Evolutionary conservation across 2,888 invertebrate genomes (phyloP), one percentile per base, ranked within the genome.

Genomic region (Bellardia bayeri): DNA sequence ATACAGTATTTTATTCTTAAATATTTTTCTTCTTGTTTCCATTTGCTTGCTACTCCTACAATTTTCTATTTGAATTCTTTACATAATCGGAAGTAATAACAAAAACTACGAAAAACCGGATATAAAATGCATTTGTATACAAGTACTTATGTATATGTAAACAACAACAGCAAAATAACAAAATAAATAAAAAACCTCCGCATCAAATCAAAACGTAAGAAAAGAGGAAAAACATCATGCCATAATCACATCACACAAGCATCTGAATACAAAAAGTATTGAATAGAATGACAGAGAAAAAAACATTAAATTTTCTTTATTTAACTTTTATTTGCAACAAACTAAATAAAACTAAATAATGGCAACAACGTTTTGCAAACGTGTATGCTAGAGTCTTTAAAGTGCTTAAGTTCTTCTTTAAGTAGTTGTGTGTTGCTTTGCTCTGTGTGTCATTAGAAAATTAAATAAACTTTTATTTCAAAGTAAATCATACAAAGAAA

Each of bases 81-180:
- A 58, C 56, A 58, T 75, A 75, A 58, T 49, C 66, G 82, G 74
- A 75, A 58, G 74, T 75, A 58, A 51, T 37, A 51, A 37, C 14
- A 74, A 71, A 37, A 71, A 54, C 51, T 9, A 64, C 64, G 7
- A 71, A 61, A 61, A 80, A 42, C 71, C 63, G 80, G 80, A 71
- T 80, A 63, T 23, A 37, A 61, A 80, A 69, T 76, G 61, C 23
- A 69, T 69, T 79, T 69, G 51, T 54, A 54, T 58, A 49, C 45
- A 69, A 66, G 37, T 5, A 37, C 37, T 37, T 37, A 33, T 33
- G 33, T 37, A 4, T 37, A 68, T 37, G 16, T 51, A 4, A 49
- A 11, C 2, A 42, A 56, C 8, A 54, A n/a, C 16, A 37, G n/a
- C 8, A n/a, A 37, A 37, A 37, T 3, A 4, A 37, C 4, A 37